Conservation (phyloP, 2,113 vertebrate species). For the Microtus montanus region DNA sequence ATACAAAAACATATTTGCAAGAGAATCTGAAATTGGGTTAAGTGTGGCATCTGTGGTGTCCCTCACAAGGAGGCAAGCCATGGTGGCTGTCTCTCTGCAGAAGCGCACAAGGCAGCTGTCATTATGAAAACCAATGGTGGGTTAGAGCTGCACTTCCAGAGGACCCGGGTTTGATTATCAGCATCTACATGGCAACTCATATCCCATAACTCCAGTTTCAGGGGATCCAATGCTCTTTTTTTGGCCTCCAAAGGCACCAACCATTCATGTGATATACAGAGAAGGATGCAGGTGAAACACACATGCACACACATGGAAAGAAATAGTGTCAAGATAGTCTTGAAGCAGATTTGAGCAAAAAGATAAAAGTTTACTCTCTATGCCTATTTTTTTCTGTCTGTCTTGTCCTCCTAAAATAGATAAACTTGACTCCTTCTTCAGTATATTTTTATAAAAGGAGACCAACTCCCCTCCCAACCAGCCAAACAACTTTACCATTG, state of each 20-base stretch:
- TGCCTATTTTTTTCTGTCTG: background rate
- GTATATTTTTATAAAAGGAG: background rate
- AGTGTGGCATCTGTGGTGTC: rapidly evolving
- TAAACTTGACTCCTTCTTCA: background rate
- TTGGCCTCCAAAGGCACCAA: background rate
- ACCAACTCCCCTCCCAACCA: background rate
- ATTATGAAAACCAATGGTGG: background rate
- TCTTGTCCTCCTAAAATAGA: background rate
- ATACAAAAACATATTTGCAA: background rate
- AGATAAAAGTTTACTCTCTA: background rate
- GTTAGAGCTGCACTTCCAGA: background rate
- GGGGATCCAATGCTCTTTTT: background rate
- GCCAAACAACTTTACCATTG: too few species aligned
- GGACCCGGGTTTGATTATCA: background rate
- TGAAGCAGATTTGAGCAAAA: background rate
- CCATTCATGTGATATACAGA: background rate
- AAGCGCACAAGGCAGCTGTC: background rate
- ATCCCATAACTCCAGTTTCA: background rate
- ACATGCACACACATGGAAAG: background rate
- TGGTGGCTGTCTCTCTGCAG: background rate
- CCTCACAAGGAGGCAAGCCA: background rate
- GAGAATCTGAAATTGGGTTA: background rate
- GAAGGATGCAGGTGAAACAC: background rate
- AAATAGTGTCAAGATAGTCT: background rate
- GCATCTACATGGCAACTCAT: background rate